Base-by-base conservation (phyloP, 1,140 invertebrate species). In the Matsumurasca onukii region DNA sequence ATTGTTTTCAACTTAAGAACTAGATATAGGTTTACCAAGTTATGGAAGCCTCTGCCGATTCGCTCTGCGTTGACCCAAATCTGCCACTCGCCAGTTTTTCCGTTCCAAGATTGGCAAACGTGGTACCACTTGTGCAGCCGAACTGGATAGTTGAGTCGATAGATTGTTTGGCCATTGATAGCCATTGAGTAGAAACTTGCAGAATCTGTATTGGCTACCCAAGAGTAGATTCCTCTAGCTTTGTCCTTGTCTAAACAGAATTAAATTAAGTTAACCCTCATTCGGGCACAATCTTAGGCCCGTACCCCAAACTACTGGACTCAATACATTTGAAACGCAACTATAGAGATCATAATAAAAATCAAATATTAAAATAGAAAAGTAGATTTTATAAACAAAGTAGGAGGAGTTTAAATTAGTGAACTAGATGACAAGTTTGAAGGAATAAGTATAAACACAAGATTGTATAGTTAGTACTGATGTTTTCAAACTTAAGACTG, bases 91-190 rank as follows among this genome's bases (percentile, higher is more conserved):
- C 91, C 91, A 13, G 90, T 91, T 74, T 87, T 88, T 29, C 90
- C 90, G 77, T 92, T 93, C 91, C 91, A 93, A 65, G 90, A 92
- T 73, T 91, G 88, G 75, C 91, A 93, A 15, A 89, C 86, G 78
- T 93, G 91, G 79, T 92, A 92, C 91, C 91, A 93, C 77, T 88
- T 85, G 79, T 91, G 88, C 72, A 91, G 80, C 73, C 88, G 85
- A 61, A 92, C 75, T 17, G 91, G 91, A 79, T 93, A 93, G 78
- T 92, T 93, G 31, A 93, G 81, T 73, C 91, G 84, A 80, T 88
- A 93, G 76, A 92, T 84, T 69, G 89, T 92, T 74, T 93, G 90
- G 22, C 91, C 90, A 75, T 89, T 87, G 15, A 93, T 84, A 48
- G 89, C 86, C 79, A 93, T 80, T 79, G 88, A 91, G 81, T 88